Evolutionary conservation across 2,888 invertebrate genomes (phyloP).

Genomic region (Leucophora obtusa): DNA sequence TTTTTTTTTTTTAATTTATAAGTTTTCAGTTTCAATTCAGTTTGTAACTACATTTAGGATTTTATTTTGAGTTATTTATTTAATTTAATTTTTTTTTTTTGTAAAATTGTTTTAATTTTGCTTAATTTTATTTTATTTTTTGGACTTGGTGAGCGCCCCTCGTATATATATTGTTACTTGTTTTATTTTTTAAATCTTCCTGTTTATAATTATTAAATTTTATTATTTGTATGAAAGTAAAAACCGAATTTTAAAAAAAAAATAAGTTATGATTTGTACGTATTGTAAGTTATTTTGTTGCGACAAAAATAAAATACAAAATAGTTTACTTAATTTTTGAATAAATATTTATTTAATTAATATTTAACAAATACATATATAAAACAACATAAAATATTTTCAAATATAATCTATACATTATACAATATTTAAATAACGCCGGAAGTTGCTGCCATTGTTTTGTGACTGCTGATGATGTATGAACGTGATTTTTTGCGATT

Average conservation of each 20-base stretch:
- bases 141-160: constrained; percentile 64
- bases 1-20: not conserved
- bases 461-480: constrained; percentile 64
- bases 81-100: constrained; percentile 1
- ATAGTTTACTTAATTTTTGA: not conserved
- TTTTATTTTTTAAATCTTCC: constrained; percentile 7
- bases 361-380: constrained; percentile 43
- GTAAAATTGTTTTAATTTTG: not conserved
- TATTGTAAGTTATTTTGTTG: not conserved
- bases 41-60: too few relatives aligned
- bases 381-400: constrained; percentile 14
- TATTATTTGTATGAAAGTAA: not conserved
- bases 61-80: too few relatives aligned
- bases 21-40: not conserved
- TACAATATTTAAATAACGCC: constrained; percentile 51
- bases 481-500: constrained; percentile 59
- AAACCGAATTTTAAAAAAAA: not conserved
- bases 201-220: constrained; percentile 19
- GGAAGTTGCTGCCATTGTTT: constrained; percentile 63
- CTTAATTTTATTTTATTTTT: constrained; percentile 29
- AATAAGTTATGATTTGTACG: not conserved
- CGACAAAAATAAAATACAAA: not conserved
- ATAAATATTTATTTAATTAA: constrained; percentile 30
- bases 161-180: constrained; percentile 47
- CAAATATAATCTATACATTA: constrained; percentile 24